Base-by-base conservation (phyloP, 2,797 vertebrate species). In the Scolopax bukidnonensis region DNA sequence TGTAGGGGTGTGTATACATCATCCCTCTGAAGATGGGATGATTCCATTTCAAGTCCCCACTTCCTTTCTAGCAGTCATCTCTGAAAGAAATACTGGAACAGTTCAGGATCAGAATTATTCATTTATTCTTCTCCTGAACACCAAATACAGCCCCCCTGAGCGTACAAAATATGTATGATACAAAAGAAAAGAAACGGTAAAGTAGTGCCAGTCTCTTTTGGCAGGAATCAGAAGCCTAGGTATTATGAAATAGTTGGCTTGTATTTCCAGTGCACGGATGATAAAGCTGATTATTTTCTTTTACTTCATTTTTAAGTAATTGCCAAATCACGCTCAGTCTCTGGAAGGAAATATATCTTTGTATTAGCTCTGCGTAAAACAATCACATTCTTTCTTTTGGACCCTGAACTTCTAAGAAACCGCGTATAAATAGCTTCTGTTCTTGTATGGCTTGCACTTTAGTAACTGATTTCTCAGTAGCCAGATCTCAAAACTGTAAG, bases 401-500 rank as follows among this genome's bases (percentile, higher is more conserved):
- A 90, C 89, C 94, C 85, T 92, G 88, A 93, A 94, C 81, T 76
- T 82, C 19, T 74, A 48, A 84, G 87, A 89, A 94, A 59, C 43
- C 24, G 50, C 48, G 2, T 41, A 65, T 67, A 51, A 94, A 40
- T 40, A n/a, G 24, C 80, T 83, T 82, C 51, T 80, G 56, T 54
- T 87, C 85, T 89, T 79, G 80, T 94, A 80, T 13, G 89, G 89
- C 71, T 73, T 75, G 95, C 90, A 82, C 92, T 95, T 92, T 82
- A 93, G 95, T 97, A 97, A 97, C 97, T 96, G 94, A 97, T 92
- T 96, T 96, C 96, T 97, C 90, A 81, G 93, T 88, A 97, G 97
- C 97, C 97, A 97, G 95, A 96, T 98, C 97, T 98, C 96, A 95
- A 61, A 95, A 91, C 79, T 94, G 85, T 91, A 97, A 81, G 69